Conservation (phyloP, 2,888 invertebrate species). For the Sarcophaga variegata region DNA sequence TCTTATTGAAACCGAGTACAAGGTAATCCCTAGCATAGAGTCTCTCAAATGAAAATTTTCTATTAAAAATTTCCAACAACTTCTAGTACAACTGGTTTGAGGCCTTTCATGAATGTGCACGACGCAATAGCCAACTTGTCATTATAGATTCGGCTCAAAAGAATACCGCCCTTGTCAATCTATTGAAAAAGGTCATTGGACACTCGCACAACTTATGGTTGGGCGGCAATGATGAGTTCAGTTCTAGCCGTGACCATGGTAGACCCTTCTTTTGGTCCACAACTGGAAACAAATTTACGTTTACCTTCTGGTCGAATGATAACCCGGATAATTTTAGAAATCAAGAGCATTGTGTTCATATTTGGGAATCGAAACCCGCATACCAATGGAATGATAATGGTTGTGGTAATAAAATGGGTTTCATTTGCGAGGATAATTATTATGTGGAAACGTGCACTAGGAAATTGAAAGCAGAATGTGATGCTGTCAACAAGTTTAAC, state of each 20-base stretch:
- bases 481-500: too few species aligned
- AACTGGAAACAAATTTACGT: conserved; percentile 23
- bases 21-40: too few species aligned
- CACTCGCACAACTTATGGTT: conserved; percentile 24
- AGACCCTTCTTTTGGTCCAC: conserved; percentile 22
- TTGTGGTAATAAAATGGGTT: conserved; percentile 23
- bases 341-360: conserved; percentile 38
- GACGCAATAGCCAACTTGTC: too few species aligned
- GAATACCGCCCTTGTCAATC: too few species aligned
- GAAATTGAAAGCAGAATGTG: not conserved
- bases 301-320: conserved; percentile 4
- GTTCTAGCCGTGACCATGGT: not conserved
- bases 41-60: not conserved
- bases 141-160: too few species aligned
- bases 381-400: conserved; percentile 37
- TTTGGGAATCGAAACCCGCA: not conserved
- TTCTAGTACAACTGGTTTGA: conserved; percentile 46
- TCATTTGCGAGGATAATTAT: conserved; percentile 31
- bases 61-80: not conserved
- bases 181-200: not conserved
- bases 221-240: not conserved
- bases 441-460: not conserved
- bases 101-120: conserved; percentile 35
- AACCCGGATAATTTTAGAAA: conserved; percentile 11
- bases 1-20: too few species aligned